Percentiles rank a stretch among this genome's conserved stretches.
These are phyloP conservation scores for Sinonovacula constricta DNA, from an alignment of 1,140 invertebrate species.

Conservation along the genomic window DNA sequence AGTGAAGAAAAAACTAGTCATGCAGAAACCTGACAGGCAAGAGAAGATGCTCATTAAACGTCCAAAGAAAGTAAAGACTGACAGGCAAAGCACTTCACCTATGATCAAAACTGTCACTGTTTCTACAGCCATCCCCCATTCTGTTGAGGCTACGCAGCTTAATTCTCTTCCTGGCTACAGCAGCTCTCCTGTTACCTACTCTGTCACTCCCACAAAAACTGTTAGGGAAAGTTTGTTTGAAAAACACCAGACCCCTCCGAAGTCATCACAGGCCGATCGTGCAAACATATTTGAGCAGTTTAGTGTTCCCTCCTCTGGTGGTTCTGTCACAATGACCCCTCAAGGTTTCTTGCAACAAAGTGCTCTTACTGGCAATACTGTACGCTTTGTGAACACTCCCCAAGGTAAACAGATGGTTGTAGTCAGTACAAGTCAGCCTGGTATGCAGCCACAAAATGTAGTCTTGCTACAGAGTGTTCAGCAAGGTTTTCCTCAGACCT, in stretches of 20 bases:
- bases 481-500: conserved; percentile 38
- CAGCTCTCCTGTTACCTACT: neutral
- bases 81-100: neutral
- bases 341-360: conserved; percentile 7
- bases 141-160: conserved; percentile 41
- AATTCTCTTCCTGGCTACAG: conserved; percentile 40
- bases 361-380: conserved; percentile 24
- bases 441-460: conserved; percentile 37
- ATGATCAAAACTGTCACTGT: conserved; percentile 31
- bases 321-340: conserved; percentile 15
- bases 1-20: conserved; percentile 39
- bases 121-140: conserved; percentile 24
- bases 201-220: conserved; percentile 1
- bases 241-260: conserved; percentile 31
- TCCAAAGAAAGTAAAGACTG: conserved; percentile 26
- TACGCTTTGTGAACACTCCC: conserved; percentile 35
- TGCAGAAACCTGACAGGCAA: conserved; percentile 15
- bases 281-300: conserved; percentile 53
- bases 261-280: conserved; percentile 25
- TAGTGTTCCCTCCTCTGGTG: conserved; percentile 16
- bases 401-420: conserved; percentile 44
- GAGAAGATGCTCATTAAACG: conserved; percentile 45
- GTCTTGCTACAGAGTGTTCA: conserved; percentile 42
- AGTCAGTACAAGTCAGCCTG: conserved; percentile 30
- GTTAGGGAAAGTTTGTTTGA: conserved; percentile 32